phyloP scores from a whole-genome alignment of 2,797 vertebrate genomes.

The Peromyscus eremicus region DNA sequence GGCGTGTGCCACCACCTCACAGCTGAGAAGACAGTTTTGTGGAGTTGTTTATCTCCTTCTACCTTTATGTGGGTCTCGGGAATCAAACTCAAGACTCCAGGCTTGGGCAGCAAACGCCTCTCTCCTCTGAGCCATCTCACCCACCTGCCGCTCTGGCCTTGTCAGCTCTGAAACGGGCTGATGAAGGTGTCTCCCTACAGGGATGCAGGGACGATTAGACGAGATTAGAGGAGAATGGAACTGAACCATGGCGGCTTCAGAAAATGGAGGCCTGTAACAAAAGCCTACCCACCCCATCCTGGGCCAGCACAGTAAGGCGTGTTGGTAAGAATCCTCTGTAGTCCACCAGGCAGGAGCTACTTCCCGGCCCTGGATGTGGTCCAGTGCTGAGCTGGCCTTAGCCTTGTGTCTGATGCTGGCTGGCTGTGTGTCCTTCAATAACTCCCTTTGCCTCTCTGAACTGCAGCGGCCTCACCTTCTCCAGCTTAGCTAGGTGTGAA shows the following conservation, averaged over 20 bases:
- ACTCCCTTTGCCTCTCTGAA: background rate
- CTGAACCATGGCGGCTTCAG: background rate
- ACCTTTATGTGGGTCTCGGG: background rate
- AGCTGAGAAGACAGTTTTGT: background rate
- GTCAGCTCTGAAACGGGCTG: background rate
- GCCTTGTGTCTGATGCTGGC: background rate
- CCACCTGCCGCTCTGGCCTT: background rate
- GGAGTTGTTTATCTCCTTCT: background rate
- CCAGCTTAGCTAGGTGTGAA: background rate
- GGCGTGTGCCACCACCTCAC: background rate
- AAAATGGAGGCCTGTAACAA: background rate
- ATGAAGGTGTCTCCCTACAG: background rate
- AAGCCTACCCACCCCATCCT: background rate
- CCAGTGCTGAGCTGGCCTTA: background rate
- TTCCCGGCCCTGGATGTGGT: background rate
- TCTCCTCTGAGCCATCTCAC: background rate
- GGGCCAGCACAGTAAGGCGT: background rate
- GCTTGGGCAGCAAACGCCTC: background rate
- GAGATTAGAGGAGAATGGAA: background rate
- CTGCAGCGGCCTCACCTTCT: background rate
- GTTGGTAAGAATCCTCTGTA: background rate
- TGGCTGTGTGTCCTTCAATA: background rate
- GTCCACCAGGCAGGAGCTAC: background rate
- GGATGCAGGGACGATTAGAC: background rate
- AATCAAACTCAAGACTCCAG: background rate